These are phyloP conservation scores for Progne subis DNA, from an alignment of 2,113 vertebrate genomes.

Conservation along the genomic window DNA sequence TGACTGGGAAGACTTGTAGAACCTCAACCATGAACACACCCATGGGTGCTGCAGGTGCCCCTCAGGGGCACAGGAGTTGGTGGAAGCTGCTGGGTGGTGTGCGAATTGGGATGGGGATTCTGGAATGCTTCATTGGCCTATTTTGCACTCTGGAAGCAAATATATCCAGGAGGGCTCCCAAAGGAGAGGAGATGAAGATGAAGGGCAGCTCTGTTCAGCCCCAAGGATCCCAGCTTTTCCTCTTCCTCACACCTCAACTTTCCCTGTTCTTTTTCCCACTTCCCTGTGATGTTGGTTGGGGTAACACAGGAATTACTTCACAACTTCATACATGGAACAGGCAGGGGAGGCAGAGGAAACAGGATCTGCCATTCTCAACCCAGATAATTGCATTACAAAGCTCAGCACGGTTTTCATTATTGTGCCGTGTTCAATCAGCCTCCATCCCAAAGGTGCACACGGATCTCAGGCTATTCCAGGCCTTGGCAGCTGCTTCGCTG, in stretches of 20 bases:
- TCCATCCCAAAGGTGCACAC: conserved; percentile 20
- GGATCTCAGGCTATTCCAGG: neutral
- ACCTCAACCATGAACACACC: rapidly evolving
- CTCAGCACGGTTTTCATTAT: neutral
- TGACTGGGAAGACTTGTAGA: neutral
- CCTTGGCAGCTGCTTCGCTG: conserved; percentile 1
- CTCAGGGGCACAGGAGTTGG: neutral
- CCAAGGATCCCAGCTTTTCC: neutral
- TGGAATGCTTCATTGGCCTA: neutral
- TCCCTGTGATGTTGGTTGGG: neutral
- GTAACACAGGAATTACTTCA: neutral
- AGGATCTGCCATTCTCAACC: neutral
- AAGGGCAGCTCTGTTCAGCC: neutral
- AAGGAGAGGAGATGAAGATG: neutral
- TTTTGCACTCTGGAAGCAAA: neutral
- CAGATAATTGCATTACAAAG: neutral
- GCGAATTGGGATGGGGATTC: neutral
- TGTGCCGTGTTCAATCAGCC: neutral
- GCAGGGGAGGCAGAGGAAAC: neutral
- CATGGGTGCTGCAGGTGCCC: neutral
- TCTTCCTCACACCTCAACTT: neutral
- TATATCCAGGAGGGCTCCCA: neutral
- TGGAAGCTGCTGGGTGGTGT: neutral
- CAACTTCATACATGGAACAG: neutral
- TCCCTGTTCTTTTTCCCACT: neutral